Percentiles rank a stretch among this genome's conserved stretches.
These are phyloP conservation scores for Gymnothorax javanicus DNA, from an alignment of 2,797 vertebrate species.

Conservation along the genomic window DNA sequence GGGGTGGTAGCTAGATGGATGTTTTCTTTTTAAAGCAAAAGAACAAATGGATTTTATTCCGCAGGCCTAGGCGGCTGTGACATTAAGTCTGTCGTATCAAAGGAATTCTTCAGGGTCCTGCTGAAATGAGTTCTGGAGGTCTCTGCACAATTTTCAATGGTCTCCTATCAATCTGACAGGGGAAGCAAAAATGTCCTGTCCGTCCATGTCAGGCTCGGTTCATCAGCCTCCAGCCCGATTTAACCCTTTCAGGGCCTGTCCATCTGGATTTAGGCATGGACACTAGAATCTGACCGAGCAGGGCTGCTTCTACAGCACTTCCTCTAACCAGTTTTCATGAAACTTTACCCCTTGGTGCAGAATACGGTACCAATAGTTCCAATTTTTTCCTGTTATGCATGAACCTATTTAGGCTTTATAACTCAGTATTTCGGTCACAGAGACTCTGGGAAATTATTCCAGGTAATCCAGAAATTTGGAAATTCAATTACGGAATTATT, in stretches of 20 bases:
- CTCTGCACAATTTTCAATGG: conserved; percentile 37
- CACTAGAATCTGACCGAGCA: not conserved
- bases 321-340: not conserved
- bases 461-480: too few relatives aligned
- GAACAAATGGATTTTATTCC: conserved; percentile 32
- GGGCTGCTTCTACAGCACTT: not conserved
- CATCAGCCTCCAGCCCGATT: not conserved
- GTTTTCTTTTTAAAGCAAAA: conserved; percentile 32
- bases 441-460: too few relatives aligned
- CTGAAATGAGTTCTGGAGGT: conserved; percentile 38
- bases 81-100: conserved; percentile 35
- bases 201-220: conserved; percentile 6
- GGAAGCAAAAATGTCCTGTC: conserved; percentile 11
- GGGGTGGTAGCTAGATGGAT: not conserved
- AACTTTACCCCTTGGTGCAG: not conserved
- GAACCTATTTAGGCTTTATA: too few relatives aligned
- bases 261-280: not conserved
- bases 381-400: too few relatives aligned
- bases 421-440: too few relatives aligned
- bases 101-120: conserved; percentile 34
- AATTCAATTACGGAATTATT: too few relatives aligned
- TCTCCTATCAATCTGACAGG: conserved; percentile 36
- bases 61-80: conserved; percentile 26
- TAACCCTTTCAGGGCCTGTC: not conserved
- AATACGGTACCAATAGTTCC: too few relatives aligned